Evolutionary conservation across 2,888 invertebrate species (phyloP).

Genomic region (Pseudococcus viburni): DNA sequence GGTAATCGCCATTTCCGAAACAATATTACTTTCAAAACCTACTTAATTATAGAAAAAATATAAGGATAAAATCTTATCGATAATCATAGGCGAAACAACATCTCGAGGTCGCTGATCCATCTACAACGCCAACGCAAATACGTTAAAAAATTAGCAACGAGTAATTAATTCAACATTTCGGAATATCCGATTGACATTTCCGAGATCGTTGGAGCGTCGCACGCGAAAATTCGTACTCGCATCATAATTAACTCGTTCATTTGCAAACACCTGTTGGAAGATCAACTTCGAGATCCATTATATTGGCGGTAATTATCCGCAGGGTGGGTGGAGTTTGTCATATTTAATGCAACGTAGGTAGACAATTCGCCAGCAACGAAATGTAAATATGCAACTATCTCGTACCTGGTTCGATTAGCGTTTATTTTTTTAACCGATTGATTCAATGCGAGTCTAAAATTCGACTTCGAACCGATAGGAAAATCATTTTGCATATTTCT

Average conservation of each 20-base stretch:
- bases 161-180: constrained; percentile 28
- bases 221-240: neutral
- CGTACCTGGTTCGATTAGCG: neutral
- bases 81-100: constrained; percentile 2
- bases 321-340: neutral
- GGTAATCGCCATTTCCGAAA: constrained; percentile 9
- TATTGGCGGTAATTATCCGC: constrained; percentile 15
- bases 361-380: neutral
- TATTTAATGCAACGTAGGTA: neutral
- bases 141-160: neutral
- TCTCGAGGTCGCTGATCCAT: neutral
- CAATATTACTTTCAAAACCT: neutral
- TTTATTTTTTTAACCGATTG: neutral
- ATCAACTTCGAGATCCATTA: neutral
- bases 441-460: neutral
- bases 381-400: constrained; percentile 20
- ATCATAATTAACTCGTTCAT: constrained; percentile 34
- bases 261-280: constrained; percentile 21
- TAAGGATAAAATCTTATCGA: constrained; percentile 14
- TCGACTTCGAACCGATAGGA: neutral
- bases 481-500: constrained; percentile 18
- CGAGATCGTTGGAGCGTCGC: constrained; percentile 2
- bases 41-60: neutral
- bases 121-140: neutral
- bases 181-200: constrained; percentile 37